These are phyloP conservation scores for Megaleporinus macrocephalus DNA, from an alignment of 2,113 vertebrate species.

Conservation along the genomic window DNA sequence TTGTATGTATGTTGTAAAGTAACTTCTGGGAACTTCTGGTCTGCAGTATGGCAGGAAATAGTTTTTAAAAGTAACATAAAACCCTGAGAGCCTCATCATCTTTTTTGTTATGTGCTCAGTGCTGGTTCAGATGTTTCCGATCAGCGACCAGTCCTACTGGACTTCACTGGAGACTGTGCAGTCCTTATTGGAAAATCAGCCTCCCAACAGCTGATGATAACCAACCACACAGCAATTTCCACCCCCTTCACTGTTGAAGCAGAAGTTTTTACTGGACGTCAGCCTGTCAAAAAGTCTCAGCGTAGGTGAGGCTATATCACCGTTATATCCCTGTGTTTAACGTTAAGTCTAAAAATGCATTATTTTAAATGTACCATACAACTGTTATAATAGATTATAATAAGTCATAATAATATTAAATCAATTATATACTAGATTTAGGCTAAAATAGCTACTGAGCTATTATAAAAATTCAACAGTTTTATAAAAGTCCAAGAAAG, in stretches of 20 bases:
- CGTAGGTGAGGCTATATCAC: conserved; percentile 57
- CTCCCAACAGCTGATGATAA: conserved; percentile 80
- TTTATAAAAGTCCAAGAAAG: too few relatives aligned
- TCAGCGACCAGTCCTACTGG: conserved; percentile 68
- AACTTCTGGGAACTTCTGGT: too few relatives aligned
- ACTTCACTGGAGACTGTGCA: conserved; percentile 80
- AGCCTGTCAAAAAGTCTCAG: conserved; percentile 41
- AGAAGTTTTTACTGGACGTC: conserved; percentile 80
- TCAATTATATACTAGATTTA: too few relatives aligned
- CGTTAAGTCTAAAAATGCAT: background rate
- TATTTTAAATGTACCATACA: background rate
- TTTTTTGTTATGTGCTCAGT: conserved; percentile 60
- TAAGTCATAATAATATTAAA: too few relatives aligned
- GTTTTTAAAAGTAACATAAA: too few relatives aligned
- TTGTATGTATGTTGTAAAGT: too few relatives aligned
- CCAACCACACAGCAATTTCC: conserved; percentile 81
- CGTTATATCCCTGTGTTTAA: background rate
- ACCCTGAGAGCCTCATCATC: background rate
- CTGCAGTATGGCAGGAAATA: too few relatives aligned
- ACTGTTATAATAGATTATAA: too few relatives aligned
- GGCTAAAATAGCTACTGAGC: too few relatives aligned
- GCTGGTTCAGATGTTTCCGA: conserved; percentile 31
- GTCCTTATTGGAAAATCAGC: conserved; percentile 71
- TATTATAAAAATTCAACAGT: too few relatives aligned
- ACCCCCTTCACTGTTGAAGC: conserved; percentile 80